Evolutionary conservation across 1,140 invertebrate species (phyloP).

Genomic region (Drosophila sturtevanti): DNA sequence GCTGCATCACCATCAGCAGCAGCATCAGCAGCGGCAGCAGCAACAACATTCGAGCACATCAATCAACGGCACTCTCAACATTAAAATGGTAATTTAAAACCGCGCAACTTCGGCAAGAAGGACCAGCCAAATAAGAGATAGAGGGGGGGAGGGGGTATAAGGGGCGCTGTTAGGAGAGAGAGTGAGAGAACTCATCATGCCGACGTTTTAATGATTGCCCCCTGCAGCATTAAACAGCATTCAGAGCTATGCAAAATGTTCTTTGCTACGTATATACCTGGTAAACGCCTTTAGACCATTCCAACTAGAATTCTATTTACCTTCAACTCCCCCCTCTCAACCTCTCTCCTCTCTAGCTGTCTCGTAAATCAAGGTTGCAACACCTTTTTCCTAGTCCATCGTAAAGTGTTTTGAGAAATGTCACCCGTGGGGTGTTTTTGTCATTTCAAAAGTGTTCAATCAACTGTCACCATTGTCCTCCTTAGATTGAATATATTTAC

Average conservation of each 20-base stretch:
- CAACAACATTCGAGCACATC: slow-evolving; percentile 58
- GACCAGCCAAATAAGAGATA: background rate
- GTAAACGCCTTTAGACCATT: slow-evolving; percentile 23
- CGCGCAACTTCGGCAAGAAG: slow-evolving; percentile 32
- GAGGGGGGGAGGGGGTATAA: background rate
- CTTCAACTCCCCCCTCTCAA: background rate
- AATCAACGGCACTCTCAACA: slow-evolving; percentile 72
- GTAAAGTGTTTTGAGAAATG: slow-evolving; percentile 81
- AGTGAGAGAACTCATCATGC: slow-evolving; percentile 66
- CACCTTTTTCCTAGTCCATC: slow-evolving; percentile 46
- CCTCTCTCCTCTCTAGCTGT: slow-evolving; percentile 7
- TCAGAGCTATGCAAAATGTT: slow-evolving; percentile 51
- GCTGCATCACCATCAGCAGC: slow-evolving; percentile 30
- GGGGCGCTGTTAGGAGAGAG: too few species aligned
- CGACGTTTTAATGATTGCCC: slow-evolving; percentile 78
- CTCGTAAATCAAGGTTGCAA: slow-evolving; percentile 77
- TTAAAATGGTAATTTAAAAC: slow-evolving; percentile 81
- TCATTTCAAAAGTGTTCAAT: slow-evolving; percentile 79
- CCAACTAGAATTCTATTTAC: background rate
- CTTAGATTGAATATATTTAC: slow-evolving; percentile 45
- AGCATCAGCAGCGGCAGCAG: slow-evolving; percentile 29
- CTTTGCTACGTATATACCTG: slow-evolving; percentile 19
- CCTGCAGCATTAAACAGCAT: slow-evolving; percentile 22
- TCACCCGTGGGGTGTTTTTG: slow-evolving; percentile 78
- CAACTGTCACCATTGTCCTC: slow-evolving; percentile 65